These are phyloP conservation scores for Drosophila dives DNA, from an alignment of 2,888 invertebrate genomes.

Conservation along the genomic window DNA sequence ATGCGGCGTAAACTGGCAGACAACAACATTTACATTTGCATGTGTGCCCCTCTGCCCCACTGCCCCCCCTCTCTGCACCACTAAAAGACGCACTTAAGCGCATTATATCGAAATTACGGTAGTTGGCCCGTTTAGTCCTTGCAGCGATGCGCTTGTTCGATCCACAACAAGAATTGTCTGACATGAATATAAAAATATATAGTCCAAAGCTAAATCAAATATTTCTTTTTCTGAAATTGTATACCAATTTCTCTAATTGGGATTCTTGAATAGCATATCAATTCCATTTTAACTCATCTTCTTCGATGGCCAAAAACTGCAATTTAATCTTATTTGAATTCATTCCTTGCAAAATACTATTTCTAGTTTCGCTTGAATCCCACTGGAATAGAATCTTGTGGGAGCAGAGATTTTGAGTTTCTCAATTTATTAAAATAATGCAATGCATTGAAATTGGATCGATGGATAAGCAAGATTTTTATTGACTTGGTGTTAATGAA, in stretches of 20 bases:
- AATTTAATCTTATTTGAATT: too few species aligned
- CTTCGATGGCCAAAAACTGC: background rate
- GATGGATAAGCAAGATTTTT: background rate
- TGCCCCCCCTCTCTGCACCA: background rate
- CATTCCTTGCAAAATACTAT: too few species aligned
- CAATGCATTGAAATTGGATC: background rate
- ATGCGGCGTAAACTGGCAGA: constrained; percentile 54
- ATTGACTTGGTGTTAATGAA: background rate
- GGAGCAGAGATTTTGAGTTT: too few species aligned
- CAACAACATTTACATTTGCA: constrained; percentile 32
- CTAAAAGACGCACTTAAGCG: constrained; percentile 51
- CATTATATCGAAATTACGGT: constrained; percentile 47
- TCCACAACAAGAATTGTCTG: background rate
- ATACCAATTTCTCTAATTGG: background rate
- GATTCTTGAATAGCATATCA: background rate
- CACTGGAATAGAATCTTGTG: background rate
- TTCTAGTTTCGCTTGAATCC: background rate
- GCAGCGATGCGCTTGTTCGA: background rate
- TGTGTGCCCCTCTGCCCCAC: background rate
- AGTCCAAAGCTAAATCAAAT: background rate
- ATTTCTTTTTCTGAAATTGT: background rate
- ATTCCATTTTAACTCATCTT: background rate
- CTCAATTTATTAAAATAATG: background rate
- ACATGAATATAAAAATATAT: background rate
- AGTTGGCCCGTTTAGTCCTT: constrained; percentile 8